A percentile compares a stretch with the other conserved stretches of the same genome.
phyloP scores from a whole-genome alignment of 2,888 invertebrate genomes.

The Euclidia mi region DNA sequence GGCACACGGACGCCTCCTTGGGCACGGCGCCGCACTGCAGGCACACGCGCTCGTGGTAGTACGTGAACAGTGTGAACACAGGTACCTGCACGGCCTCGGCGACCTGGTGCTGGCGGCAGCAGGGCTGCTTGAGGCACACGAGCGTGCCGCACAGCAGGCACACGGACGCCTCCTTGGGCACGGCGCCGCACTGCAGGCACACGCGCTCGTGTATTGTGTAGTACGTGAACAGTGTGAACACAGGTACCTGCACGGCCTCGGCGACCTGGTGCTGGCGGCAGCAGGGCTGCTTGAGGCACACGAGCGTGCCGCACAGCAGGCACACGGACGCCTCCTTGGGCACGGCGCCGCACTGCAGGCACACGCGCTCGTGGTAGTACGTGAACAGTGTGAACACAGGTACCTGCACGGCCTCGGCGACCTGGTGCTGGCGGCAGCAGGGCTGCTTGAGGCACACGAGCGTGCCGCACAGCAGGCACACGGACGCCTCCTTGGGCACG shows the following conservation, averaged over 20 bases:
- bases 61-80: conserved; percentile 92
- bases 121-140: conserved; percentile 85
- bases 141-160: conserved; percentile 95
- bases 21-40: conserved; percentile 97
- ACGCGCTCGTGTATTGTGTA: conserved; percentile 97
- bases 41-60: conserved; percentile 97
- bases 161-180: conserved; percentile 91
- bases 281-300: conserved; percentile 85
- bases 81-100: conserved; percentile 48
- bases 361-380: conserved; percentile 97
- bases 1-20: conserved; percentile 91
- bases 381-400: conserved; percentile 92
- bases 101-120: conserved; percentile 54
- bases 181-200: conserved; percentile 96
- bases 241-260: conserved; percentile 64
- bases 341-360: conserved; percentile 96
- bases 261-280: conserved; percentile 54
- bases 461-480: conserved; percentile 95
- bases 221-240: conserved; percentile 92
- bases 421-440: conserved; percentile 54
- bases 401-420: conserved; percentile 50
- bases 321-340: conserved; percentile 92
- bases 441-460: conserved; percentile 85
- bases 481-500: conserved; percentile 91
- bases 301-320: conserved; percentile 92